Evolutionary conservation across 2,797 vertebrate species (phyloP).

Genomic region (Protonibea diacanthus): DNA sequence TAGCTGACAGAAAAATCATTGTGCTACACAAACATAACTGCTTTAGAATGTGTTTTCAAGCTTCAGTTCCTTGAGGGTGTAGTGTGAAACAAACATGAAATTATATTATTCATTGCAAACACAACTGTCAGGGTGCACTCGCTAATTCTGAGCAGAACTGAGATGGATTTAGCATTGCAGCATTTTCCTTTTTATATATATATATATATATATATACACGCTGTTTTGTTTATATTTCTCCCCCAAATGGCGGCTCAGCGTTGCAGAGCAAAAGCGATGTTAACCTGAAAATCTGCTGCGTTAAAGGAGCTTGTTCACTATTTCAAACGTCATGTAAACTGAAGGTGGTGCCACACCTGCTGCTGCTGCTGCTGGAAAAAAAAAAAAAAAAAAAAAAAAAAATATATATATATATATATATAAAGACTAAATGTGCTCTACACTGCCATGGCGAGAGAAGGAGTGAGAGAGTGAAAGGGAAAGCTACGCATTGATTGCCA

Average conservation of each 20-base stretch:
- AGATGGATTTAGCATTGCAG: conserved; percentile 35
- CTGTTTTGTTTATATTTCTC: not conserved
- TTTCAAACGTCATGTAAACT: conserved; percentile 6
- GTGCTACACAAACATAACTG: conserved; percentile 61
- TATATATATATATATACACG: conserved; percentile 5
- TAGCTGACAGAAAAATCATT: conserved; percentile 71
- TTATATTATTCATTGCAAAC: conserved; percentile 75
- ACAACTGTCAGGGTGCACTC: conserved; percentile 47
- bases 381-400: conserved; percentile 4
- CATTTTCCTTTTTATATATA: conserved; percentile 14
- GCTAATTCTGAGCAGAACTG: conserved; percentile 54
- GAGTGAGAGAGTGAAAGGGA: not conserved
- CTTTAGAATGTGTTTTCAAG: conserved; percentile 67
- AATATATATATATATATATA: too few relatives aligned
- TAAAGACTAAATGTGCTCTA: conserved; percentile 13
- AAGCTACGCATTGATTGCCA: conserved; percentile 56
- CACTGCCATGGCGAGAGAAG: not conserved
- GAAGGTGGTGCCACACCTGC: conserved; percentile 31
- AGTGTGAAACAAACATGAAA: conserved; percentile 71
- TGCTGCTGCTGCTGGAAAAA: conserved; percentile 2
- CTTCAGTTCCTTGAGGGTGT: conserved; percentile 63
- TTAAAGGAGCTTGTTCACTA: not conserved
- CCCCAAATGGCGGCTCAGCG: not conserved
- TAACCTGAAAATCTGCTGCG: conserved; percentile 3
- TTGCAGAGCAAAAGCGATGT: conserved; percentile 6